These are phyloP conservation scores for Resseliella maxima DNA, from an alignment of 2,888 invertebrate species.

Conservation along the genomic window DNA sequence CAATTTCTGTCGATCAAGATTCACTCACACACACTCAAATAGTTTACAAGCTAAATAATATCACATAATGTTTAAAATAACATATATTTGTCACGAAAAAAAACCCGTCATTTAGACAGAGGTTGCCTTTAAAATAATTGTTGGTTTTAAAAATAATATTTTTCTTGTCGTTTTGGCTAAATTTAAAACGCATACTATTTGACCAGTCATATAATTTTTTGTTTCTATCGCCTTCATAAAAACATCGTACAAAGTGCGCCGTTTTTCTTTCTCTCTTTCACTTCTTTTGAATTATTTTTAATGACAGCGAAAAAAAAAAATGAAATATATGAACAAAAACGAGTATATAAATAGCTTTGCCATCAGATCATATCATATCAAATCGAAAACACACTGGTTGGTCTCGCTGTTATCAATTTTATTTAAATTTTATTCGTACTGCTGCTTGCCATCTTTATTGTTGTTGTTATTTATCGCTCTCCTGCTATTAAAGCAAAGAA, in stretches of 20 bases:
- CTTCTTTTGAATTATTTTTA: background rate
- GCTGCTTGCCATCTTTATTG: background rate
- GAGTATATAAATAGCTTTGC: background rate
- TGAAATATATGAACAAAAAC: background rate
- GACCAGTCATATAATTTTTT: background rate
- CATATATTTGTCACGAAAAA: background rate
- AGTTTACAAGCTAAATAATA: too few species aligned
- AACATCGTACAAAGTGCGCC: background rate
- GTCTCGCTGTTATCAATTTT: constrained; percentile 23
- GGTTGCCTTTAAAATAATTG: background rate
- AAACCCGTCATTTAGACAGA: background rate
- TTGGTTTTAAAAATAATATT: background rate
- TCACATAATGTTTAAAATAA: background rate
- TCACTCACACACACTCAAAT: background rate
- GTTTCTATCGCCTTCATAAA: background rate
- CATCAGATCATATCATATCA: constrained; percentile 23
- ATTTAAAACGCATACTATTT: background rate
- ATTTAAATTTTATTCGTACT: constrained; percentile 24
- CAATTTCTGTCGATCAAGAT: background rate
- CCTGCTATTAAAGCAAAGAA: too few species aligned
- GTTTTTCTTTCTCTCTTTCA: too few species aligned
- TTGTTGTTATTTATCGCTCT: background rate
- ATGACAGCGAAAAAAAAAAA: background rate
- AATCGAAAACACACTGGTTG: constrained; percentile 41
- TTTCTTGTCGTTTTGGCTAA: background rate